Evolutionary conservation across 2,888 invertebrate species (phyloP).

Genomic region (Oxystoma pomonae): DNA sequence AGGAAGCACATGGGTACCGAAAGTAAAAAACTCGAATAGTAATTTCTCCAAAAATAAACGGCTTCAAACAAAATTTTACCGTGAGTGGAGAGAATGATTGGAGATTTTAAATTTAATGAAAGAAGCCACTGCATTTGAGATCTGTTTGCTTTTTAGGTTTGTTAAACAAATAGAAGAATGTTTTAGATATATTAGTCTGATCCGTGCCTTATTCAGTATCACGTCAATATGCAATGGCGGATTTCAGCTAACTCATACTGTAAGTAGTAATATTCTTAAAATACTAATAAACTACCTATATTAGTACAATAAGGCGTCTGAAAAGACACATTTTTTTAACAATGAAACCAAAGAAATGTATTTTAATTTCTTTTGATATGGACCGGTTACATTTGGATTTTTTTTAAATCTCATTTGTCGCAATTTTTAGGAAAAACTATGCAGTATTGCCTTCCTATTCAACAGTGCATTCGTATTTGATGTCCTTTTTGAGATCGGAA

Average conservation of each 20-base stretch:
- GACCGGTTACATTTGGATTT: too few species aligned
- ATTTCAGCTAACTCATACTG: conserved; percentile 15
- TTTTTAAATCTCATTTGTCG: too few species aligned
- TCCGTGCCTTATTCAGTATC: conserved; percentile 9
- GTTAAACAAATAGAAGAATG: conserved; percentile 10
- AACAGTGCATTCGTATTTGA: conserved; percentile 15
- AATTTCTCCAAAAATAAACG: not conserved
- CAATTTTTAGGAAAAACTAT: conserved; percentile 12
- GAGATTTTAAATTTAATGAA: too few species aligned
- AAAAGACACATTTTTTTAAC: too few species aligned
- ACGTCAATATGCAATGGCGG: conserved; percentile 14
- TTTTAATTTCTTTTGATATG: too few species aligned
- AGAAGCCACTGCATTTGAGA: too few species aligned
- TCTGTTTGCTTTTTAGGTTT: conserved; percentile 16
- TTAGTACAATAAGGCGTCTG: too few species aligned
- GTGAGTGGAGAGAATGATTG: too few species aligned
- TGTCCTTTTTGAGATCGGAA: conserved; percentile 17
- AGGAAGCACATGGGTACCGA: not conserved
- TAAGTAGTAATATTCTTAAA: conserved; percentile 3
- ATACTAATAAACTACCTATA: not conserved
- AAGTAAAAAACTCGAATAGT: too few species aligned
- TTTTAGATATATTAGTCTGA: conserved; percentile 11
- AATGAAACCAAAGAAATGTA: too few species aligned
- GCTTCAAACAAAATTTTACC: too few species aligned
- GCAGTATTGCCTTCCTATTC: conserved; percentile 11